Conservation (phyloP, 1,140 invertebrate genomes). For the Brachionus koreanus region DNA sequence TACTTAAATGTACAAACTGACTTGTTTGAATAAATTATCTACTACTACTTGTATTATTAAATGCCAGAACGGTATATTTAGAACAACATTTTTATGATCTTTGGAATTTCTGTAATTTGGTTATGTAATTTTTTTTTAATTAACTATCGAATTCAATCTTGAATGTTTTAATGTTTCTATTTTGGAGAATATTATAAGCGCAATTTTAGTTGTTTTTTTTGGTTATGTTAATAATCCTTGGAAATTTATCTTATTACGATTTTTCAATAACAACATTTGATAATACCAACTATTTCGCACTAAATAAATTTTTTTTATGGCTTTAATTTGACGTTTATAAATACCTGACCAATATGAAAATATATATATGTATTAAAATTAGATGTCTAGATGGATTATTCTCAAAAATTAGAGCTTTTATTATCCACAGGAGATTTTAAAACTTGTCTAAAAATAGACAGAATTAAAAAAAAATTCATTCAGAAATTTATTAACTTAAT, state of each 20-base stretch:
- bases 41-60: neutral
- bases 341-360: neutral
- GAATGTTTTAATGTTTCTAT: neutral
- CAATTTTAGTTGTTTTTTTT: neutral
- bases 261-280: neutral
- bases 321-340: neutral
- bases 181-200: neutral
- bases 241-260: neutral
- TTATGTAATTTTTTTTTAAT: neutral
- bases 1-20: neutral
- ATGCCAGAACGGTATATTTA: neutral
- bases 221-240: neutral
- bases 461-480: neutral
- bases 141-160: neutral
- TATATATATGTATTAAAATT: too few relatives aligned
- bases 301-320: neutral
- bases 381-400: neutral
- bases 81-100: neutral
- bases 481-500: neutral
- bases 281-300: neutral
- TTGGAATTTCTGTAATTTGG: neutral
- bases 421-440: neutral
- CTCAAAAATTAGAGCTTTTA: neutral
- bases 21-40: constrained; percentile 3
- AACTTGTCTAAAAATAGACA: neutral